Evolutionary conservation across 2,113 vertebrate genomes (phyloP).

Genomic region (Rhinoptilus africanus): DNA sequence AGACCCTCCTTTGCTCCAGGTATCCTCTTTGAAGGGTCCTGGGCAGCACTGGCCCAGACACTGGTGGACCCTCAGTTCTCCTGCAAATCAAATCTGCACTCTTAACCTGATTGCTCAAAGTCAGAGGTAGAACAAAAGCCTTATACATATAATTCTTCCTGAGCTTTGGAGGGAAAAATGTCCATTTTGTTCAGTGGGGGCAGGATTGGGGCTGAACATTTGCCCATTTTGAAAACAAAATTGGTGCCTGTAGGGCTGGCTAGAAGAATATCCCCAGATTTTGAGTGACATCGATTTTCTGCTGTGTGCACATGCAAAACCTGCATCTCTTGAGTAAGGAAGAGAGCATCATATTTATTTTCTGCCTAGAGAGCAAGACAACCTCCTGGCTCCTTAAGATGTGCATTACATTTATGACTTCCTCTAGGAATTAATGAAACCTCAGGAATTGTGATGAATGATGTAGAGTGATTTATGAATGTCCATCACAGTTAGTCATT

Average conservation of each 20-base stretch:
- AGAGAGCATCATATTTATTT: background rate
- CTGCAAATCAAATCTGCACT: background rate
- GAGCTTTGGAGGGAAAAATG: background rate
- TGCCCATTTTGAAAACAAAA: background rate
- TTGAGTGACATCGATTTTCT: background rate
- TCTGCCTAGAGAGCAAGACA: background rate
- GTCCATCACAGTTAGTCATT: background rate
- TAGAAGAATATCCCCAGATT: background rate
- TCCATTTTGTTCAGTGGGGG: background rate
- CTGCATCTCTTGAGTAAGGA: background rate
- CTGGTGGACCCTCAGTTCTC: background rate
- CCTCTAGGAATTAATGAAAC: constrained; percentile 34
- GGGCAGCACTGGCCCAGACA: background rate
- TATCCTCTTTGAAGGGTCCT: background rate
- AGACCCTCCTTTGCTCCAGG: background rate
- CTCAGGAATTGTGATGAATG: constrained; percentile 8
- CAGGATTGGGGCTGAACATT: background rate
- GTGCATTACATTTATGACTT: background rate
- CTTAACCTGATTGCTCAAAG: background rate
- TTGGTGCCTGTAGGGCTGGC: background rate
- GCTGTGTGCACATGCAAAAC: background rate
- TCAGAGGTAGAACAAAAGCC: background rate
- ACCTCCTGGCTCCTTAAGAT: background rate
- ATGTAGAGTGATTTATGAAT: background rate
- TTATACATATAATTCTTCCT: background rate